Conservation (phyloP, 92 coral and sea anemone genomes). For the Isaurus tuberculatus region DNA sequence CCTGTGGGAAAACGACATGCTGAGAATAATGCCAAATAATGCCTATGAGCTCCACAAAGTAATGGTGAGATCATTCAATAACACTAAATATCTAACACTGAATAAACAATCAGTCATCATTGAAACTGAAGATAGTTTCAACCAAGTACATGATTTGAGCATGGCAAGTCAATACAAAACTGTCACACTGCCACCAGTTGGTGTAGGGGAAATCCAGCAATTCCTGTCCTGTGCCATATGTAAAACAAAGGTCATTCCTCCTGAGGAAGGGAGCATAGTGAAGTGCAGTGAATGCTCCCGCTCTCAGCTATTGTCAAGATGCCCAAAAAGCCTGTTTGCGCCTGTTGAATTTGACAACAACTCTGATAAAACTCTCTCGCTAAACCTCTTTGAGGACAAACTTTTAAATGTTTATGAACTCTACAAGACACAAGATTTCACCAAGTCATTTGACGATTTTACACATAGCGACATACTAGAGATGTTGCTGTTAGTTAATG, state of each 20-base stretch:
- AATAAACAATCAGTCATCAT: slow-evolving; percentile 43
- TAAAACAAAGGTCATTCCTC: slow-evolving; percentile 28
- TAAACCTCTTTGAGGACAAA: slow-evolving; percentile 19
- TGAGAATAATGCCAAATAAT: slow-evolving; percentile 5
- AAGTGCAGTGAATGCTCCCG: slow-evolving; percentile 31
- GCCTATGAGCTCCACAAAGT: slow-evolving; percentile 31
- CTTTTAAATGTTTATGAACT: slow-evolving; percentile 19
- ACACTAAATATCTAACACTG: slow-evolving; percentile 48
- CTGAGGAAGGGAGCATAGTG: slow-evolving; percentile 31
- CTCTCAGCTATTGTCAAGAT: slow-evolving; percentile 20
- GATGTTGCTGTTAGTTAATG: slow-evolving; percentile 31
- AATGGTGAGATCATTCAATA: slow-evolving; percentile 33
- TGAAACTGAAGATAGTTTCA: slow-evolving; percentile 20
- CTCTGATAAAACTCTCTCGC: slow-evolving; percentile 27
- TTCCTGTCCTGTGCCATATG: slow-evolving; percentile 35
- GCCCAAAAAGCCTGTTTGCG: slow-evolving; percentile 35
- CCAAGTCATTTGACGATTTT: slow-evolving; percentile 36
- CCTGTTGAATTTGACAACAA: slow-evolving; percentile 19
- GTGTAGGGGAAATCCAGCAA: slow-evolving; percentile 32
- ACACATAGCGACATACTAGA: slow-evolving; percentile 5
- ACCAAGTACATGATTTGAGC: slow-evolving; percentile 34
- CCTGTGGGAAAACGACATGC: slow-evolving; percentile 49
- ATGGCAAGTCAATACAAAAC: slow-evolving; percentile 35
- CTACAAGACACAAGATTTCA: slow-evolving; percentile 35
- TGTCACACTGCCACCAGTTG: slow-evolving; percentile 39